phyloP scores from a whole-genome alignment of 1,140 invertebrate species.

The Spodoptera litura region DNA sequence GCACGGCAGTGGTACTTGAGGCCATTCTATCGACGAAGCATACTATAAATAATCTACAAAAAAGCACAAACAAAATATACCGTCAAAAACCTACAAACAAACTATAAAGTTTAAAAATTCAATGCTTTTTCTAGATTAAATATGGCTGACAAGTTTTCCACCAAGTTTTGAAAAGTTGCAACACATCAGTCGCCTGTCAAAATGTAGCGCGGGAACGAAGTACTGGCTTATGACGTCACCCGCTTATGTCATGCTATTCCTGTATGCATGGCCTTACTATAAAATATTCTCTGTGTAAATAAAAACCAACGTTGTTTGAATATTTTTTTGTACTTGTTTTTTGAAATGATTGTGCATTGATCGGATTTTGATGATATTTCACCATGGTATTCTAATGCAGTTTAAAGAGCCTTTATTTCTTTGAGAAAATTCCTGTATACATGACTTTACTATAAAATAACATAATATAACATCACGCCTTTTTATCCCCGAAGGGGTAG shows the following conservation, averaged over 20 bases:
- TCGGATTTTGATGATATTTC: no score
- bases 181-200: slow-evolving; percentile 36
- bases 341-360: no score
- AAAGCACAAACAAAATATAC: not conserved
- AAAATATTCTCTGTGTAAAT: slow-evolving; percentile 13
- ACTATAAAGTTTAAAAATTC: not conserved
- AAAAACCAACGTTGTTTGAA: no score
- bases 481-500: no score
- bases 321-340: no score
- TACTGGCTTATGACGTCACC: slow-evolving; percentile 16
- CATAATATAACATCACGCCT: no score
- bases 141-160: slow-evolving; percentile 10
- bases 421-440: not conserved
- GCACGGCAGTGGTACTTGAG: no score
- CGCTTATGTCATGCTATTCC: not conserved
- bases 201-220: slow-evolving; percentile 11
- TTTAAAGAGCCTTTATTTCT: no score
- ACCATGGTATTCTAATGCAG: no score
- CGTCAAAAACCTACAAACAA: not conserved
- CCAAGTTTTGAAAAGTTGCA: slow-evolving; percentile 39
- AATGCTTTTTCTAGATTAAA: slow-evolving; percentile 26
- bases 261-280: slow-evolving; percentile 7
- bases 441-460: slow-evolving; percentile 26
- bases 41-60: no score
- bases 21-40: no score